Conservation (phyloP, 1,140 invertebrate species). For the Oryzaephilus surinamensis region DNA sequence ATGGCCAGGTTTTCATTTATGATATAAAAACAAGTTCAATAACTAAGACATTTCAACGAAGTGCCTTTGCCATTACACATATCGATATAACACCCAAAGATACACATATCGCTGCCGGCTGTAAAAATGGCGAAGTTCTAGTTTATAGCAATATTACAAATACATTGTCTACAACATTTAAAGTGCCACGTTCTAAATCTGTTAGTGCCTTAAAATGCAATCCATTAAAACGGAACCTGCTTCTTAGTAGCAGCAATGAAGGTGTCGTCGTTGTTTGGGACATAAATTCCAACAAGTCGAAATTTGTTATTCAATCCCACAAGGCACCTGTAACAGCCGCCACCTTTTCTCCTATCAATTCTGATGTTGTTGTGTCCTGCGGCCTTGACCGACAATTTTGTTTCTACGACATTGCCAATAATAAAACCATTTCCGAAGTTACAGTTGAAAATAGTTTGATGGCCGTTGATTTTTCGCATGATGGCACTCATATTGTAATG, state of each 20-base stretch:
- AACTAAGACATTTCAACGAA: constrained; percentile 23
- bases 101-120: constrained; percentile 27
- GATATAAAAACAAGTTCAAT: constrained; percentile 28
- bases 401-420: constrained; percentile 26
- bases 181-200: constrained; percentile 27
- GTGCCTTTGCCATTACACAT: constrained; percentile 17
- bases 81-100: constrained; percentile 29
- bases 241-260: constrained; percentile 29
- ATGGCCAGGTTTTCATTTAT: constrained; percentile 29
- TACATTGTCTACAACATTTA: constrained; percentile 19
- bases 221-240: constrained; percentile 21
- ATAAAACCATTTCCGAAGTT: constrained; percentile 18
- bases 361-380: constrained; percentile 22
- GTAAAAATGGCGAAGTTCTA: constrained; percentile 26
- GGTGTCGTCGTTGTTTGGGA: constrained; percentile 33
- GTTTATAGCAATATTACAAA: constrained; percentile 26
- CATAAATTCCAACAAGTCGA: constrained; percentile 25
- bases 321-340: constrained; percentile 23
- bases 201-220: constrained; percentile 27
- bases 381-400: constrained; percentile 28
- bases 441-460: constrained; percentile 24
- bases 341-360: constrained; percentile 28
- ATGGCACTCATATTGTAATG: constrained; percentile 25
- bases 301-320: constrained; percentile 24
- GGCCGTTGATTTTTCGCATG: constrained; percentile 28